These are phyloP conservation scores for Amblyjoppa fuscipennis DNA, from an alignment of 2,888 invertebrate genomes.

Conservation along the genomic window DNA sequence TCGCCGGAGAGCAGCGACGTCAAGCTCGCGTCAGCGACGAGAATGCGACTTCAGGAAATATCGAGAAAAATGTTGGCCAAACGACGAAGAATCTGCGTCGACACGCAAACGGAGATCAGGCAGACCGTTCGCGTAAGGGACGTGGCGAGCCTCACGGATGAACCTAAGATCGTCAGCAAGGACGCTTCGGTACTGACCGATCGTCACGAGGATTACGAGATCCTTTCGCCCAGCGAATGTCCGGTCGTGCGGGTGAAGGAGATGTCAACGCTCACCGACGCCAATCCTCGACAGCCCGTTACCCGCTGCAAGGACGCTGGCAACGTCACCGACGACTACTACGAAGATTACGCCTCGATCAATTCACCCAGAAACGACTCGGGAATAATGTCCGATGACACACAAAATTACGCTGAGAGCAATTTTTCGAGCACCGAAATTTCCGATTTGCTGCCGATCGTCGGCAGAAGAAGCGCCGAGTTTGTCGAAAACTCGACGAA, in stretches of 20 bases:
- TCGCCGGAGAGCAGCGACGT: constrained; percentile 78
- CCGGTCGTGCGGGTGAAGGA: constrained; percentile 79
- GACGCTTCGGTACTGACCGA: constrained; percentile 80
- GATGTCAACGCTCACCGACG: constrained; percentile 79
- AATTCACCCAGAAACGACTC: constrained; percentile 76
- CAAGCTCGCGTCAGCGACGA: constrained; percentile 75
- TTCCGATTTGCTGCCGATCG: constrained; percentile 67
- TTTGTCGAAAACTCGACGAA: constrained; percentile 76
- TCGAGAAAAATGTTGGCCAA: constrained; percentile 82
- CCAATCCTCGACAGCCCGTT: constrained; percentile 64
- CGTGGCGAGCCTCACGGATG: constrained; percentile 76
- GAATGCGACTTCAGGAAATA: constrained; percentile 81
- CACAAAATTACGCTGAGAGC: constrained; percentile 75
- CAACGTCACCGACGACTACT: constrained; percentile 76
- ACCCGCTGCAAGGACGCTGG: constrained; percentile 75
- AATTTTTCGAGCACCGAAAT: constrained; percentile 72
- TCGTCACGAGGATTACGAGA: constrained; percentile 74
- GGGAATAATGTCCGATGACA: constrained; percentile 77
- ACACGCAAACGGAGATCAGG: constrained; percentile 80
- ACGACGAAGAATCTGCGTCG: constrained; percentile 79
- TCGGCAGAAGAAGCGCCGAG: constrained; percentile 61
- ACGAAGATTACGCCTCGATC: constrained; percentile 71
- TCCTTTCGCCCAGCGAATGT: constrained; percentile 18
- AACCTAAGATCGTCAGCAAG: constrained; percentile 68
- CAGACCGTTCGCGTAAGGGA: constrained; percentile 79